A percentile compares a stretch with the other conserved stretches of the same genome.
phyloP scores from a whole-genome alignment of 2,113 vertebrate genomes.

The Urocolius indicus region DNA sequence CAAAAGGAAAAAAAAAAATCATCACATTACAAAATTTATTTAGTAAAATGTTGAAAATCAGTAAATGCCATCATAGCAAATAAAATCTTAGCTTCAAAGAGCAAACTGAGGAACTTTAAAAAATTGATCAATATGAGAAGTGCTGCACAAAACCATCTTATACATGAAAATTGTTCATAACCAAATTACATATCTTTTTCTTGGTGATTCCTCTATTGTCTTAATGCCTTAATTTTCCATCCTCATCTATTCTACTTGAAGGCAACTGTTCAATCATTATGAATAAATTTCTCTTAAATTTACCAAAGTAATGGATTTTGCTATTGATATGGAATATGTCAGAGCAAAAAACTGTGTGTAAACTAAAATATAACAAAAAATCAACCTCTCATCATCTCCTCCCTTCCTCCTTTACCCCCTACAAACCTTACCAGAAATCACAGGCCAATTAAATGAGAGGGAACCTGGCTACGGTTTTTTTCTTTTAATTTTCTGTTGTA shows the following conservation, averaged over 20 bases:
- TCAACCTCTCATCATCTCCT: fast-evolving
- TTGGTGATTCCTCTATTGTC: background rate
- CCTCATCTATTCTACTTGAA: background rate
- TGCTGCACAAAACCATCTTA: background rate
- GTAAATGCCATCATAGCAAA: background rate
- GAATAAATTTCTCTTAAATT: background rate
- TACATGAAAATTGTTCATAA: background rate
- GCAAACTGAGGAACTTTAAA: background rate
- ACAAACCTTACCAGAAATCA: background rate
- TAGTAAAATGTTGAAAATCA: background rate
- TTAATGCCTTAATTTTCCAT: background rate
- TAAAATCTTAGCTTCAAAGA: background rate
- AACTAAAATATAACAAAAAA: background rate
- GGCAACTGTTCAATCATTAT: background rate
- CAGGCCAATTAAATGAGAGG: background rate
- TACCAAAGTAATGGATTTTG: background rate
- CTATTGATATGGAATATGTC: background rate
- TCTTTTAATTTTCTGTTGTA: background rate
- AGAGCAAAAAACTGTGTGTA: background rate
- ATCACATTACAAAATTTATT: background rate
- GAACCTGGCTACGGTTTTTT: fast-evolving
- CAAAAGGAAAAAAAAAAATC: background rate
- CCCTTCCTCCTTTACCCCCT: fast-evolving
- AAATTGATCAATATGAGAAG: fast-evolving
- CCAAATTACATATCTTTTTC: background rate